Percentiles rank a stretch among this genome's conserved stretches.
phyloP scores from a whole-genome alignment of 2,797 vertebrate genomes.

The Percopsis omiscomaycus region DNA sequence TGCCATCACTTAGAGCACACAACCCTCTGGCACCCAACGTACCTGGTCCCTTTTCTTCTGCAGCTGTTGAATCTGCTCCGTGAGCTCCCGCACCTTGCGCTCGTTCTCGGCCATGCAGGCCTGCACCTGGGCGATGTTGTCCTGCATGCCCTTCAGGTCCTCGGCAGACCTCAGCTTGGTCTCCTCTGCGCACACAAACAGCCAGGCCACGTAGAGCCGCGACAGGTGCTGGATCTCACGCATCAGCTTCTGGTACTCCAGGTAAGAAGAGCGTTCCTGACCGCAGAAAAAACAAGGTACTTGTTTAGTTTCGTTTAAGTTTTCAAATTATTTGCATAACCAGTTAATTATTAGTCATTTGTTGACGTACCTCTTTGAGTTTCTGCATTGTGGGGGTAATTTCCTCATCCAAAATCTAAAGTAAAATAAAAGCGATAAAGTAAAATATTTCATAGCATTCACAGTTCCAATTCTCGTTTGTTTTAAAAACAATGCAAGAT shows the following conservation, averaged over 20 bases:
- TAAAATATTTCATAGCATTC: no score
- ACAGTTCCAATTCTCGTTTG: no score
- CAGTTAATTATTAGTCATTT: not conserved
- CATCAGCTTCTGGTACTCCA: constrained; percentile 92
- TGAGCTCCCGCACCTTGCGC: constrained; percentile 78
- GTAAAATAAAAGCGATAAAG: constrained; percentile 19
- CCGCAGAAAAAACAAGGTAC: not conserved
- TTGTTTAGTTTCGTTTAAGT: no score
- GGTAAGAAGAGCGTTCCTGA: constrained; percentile 87
- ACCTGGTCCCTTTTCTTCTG: constrained; percentile 88
- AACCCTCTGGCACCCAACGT: not conserved
- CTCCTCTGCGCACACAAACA: constrained; percentile 88
- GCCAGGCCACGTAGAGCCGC: constrained; percentile 84
- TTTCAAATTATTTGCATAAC: no score
- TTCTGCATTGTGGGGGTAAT: constrained; percentile 92
- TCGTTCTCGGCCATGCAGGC: constrained; percentile 80
- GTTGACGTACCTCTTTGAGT: constrained; percentile 85
- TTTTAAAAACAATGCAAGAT: no score
- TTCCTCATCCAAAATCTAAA: constrained; percentile 91
- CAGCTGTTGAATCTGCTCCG: constrained; percentile 81
- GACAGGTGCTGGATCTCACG: constrained; percentile 87
- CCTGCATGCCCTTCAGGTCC: constrained; percentile 82
- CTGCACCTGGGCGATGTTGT: constrained; percentile 75
- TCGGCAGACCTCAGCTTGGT: constrained; percentile 80
- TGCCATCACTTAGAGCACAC: no score